Evolutionary conservation across 2,888 invertebrate species (phyloP).

Genomic region (Cacoxenus indagator): DNA sequence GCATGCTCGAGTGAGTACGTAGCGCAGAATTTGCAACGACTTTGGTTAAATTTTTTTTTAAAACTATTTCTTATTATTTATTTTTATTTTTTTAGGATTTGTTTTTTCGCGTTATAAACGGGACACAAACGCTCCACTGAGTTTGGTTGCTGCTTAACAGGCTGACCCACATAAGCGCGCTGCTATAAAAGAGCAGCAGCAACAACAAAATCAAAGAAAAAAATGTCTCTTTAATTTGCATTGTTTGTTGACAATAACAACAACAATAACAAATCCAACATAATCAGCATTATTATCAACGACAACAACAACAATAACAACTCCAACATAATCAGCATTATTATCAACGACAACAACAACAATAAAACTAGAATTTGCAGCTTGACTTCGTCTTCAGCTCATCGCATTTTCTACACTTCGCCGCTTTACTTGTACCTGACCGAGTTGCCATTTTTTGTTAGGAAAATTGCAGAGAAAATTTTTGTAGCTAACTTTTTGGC

Average conservation of each 20-base stretch:
- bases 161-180: neutral
- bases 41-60: too few relatives aligned
- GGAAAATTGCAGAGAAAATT: too few relatives aligned
- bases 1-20: too few relatives aligned
- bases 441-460: neutral
- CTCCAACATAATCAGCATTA: neutral
- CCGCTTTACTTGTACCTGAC: neutral
- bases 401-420: too few relatives aligned
- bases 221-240: too few relatives aligned
- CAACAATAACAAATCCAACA: conserved; percentile 40
- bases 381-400: neutral
- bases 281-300: conserved; percentile 28
- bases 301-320: neutral
- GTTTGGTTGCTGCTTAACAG: neutral
- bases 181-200: neutral
- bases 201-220: too few relatives aligned
- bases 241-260: conserved; percentile 10
- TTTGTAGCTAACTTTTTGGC: too few relatives aligned
- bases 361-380: neutral
- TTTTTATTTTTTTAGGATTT: neutral
- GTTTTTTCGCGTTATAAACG: neutral
- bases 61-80: neutral
- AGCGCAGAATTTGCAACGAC: too few relatives aligned
- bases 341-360: conserved; percentile 5
- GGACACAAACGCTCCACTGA: neutral